Evolutionary conservation across 2,888 invertebrate species (phyloP), one percentile per base, ranked within the genome.

Genomic region (Phyllotreta cruciferae): DNA sequence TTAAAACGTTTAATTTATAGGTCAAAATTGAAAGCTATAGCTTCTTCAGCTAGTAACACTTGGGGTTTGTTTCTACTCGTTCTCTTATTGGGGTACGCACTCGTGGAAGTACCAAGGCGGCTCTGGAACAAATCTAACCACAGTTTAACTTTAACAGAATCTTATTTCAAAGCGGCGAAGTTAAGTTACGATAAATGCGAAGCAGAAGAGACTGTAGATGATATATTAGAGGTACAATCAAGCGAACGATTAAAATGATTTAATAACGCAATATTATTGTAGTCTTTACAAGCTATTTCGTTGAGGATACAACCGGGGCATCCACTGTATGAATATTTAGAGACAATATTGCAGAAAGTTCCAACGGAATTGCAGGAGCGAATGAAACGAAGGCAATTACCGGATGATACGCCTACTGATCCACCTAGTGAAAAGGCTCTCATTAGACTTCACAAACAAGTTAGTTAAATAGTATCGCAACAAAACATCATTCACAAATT

Each of bases 11-110:
- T 5, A 9, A 14, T 36, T 62, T 62, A 8, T n/a, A 90, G 90
- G 73, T 87, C 87, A 62, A 94, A 97, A 80, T 84, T 99, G 38
- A 98, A 98, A 83, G 93, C 96, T 0, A 96, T 99, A 70, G 95
- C 98, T 24, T 96, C 98, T 3, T 96, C 98, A 10, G 98, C 99
- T 2, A 97, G 97, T 76, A 99, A 99, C 79, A 99, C 99, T 0
- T 99, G 99, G 99, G 99, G 99, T 62, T 83, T 99, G 56, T 96
- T 98, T 79, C 83, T 99, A 36, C 83, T 99, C 52, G 94, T 99
- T 50, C 83, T 99, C 14, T 84, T 99, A 67, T 86, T 99, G 13
- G 94, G 93, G 35, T 98, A 98, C 82, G 97, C 98, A 0, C 84
- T 99, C 60, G 98, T 99, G 0, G 98, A 98, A 83, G 93, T 99